A percentile compares a stretch with the other conserved stretches of the same genome.
phyloP scores from a whole-genome alignment of 2,888 invertebrate genomes.

The Macrophya alboannulata region DNA sequence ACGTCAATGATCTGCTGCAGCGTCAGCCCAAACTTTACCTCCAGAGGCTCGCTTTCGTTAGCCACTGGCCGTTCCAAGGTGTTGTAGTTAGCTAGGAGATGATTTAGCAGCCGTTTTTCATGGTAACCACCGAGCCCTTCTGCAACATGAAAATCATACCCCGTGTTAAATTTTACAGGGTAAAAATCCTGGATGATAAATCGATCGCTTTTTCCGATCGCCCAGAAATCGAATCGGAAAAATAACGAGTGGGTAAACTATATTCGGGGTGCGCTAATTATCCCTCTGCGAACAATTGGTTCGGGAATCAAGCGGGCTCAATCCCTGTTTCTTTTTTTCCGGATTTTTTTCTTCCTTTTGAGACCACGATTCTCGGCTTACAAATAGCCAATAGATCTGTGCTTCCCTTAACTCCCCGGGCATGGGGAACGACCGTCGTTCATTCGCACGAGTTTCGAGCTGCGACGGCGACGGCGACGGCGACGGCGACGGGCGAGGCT shows the following conservation, averaged over 20 bases:
- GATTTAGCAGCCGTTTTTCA: conserved; percentile 93
- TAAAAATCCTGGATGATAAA: neutral
- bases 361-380: neutral
- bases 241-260: neutral
- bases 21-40: conserved; percentile 95
- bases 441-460: conserved; percentile 54
- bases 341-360: neutral
- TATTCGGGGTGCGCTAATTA: neutral
- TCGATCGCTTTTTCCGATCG: neutral
- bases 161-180: neutral
- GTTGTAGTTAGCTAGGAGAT: conserved; percentile 92
- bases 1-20: conserved; percentile 97
- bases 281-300: neutral
- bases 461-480: conserved; percentile 51
- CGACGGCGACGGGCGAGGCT: conserved; percentile 61
- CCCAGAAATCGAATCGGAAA: neutral
- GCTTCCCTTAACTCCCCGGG: conserved; percentile 29
- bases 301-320: neutral
- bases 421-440: conserved; percentile 44
- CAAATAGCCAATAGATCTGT: conserved; percentile 14
- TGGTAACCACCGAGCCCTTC: conserved; percentile 94
- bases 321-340: neutral
- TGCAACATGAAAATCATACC: conserved; percentile 79
- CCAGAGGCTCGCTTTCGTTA: conserved; percentile 94
- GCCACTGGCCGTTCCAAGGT: conserved; percentile 95